Base-by-base conservation (phyloP, 2,888 invertebrate genomes). In the Protophormia terraenovae region DNA sequence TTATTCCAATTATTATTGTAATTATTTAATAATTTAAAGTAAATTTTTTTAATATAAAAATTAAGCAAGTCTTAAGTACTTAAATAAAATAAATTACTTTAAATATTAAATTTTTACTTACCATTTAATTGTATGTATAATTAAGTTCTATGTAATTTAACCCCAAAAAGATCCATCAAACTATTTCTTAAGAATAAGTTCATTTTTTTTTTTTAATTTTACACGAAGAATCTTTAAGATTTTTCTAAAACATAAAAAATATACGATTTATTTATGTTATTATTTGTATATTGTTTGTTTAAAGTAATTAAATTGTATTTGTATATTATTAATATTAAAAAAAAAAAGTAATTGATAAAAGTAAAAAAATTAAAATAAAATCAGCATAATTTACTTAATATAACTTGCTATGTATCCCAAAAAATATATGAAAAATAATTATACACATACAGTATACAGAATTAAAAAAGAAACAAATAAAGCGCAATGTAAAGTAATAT, bases 331-430 rank as follows among this genome's bases (percentile, higher is more conserved):
- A 80, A 22, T 22, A 50, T 64, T 10, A n/a, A n/a, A 72, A n/a
- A 4, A 32, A 24, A 55, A 45, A 38, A 19, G 32, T 19, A 22
- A 24, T 60, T 27, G 53, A 66, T 22, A 47, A 7, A 35, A 60
- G 16, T 14, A 19, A 41, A 38, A 12, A 19, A 4, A 38, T 22
- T n/a, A n/a, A n/a, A 32, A 45, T 12, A 22, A 58, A 47, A 35
- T 8, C 35, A 69, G 16, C 58, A 60, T 60, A 75, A 76, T 62
- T 75, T 62, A 75, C 75, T 69, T 67, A 76, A 71, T 71, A 64
- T 72, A n/a, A 75, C 16, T 75, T 82, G 82, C 82, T 82, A 82
- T 82, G 22, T 76, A 82, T 55, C 69, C 76, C 50, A 82, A 82
- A 76, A 81, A 53, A 22, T 53, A 45, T 72, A 27, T 10, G 24